Base-by-base conservation (phyloP, 1,140 invertebrate species). In the Drosophila neocordata region DNA sequence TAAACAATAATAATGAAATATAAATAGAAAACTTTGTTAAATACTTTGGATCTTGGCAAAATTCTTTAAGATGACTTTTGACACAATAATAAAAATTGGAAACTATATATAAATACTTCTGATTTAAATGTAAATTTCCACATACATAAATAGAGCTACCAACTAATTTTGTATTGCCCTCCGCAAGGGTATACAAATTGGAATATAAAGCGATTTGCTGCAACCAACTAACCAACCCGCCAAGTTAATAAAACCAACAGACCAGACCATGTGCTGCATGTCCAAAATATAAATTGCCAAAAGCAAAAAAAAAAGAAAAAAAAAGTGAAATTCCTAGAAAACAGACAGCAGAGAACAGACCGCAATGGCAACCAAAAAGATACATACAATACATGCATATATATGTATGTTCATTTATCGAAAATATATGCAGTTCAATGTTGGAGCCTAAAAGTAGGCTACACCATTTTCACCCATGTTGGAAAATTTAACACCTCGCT, bases 211-310 rank as follows among this genome's bases (percentile, higher is more conserved):
- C 52, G 15, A 18, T 44, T 18, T 15, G 41, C 13, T 44, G 13
- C 15, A 44, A 15, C 41, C 41, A 35, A 35, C 34, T 5, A 41
- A 18, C 15, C 41, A 11, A 56, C 8, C 27, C 27, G 53, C 27
- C 27, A 56, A 56, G 53, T 84, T 85, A 84, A 84, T 84, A 84
- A 84, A 81, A 78, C 69, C 57, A 81, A 73, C 73, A 73, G 77
- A 65, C 58, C 73, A 73, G 77, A 65, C 58, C 76, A 77, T 85
- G 77, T 77, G 72, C 64, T 56, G 65, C 65, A 65, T 67, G 70
- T 78, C 63, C 67, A 64, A 77, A 55, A 77, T 61, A 44, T 6
- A 24, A 18, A 60, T 24, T 2, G 0, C 35, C 35, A 38, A 34
- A 57, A 31, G 15, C 20, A 37, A 35, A 20, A 20, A 15, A 34